Conservation (phyloP, 2,797 vertebrate genomes). For the Rhabdomys pumilio region DNA sequence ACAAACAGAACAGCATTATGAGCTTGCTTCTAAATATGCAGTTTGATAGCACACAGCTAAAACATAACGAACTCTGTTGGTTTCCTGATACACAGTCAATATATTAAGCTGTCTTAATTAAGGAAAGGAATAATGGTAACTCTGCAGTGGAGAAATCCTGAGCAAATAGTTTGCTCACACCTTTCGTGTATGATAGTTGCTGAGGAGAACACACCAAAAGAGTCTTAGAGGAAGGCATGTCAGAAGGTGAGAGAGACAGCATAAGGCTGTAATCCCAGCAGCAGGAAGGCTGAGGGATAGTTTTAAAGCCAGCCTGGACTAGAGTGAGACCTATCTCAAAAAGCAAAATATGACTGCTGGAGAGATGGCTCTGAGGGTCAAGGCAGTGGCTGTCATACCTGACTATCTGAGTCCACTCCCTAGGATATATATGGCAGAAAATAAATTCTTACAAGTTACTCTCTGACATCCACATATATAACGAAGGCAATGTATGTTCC, state of each 20-base stretch:
- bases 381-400: neutral
- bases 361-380: neutral
- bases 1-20: conserved; percentile 24
- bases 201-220: neutral
- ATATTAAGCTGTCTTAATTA: conserved; percentile 40
- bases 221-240: neutral
- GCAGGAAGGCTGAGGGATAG: neutral
- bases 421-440: neutral
- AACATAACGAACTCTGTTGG: conserved; percentile 44
- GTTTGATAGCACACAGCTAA: conserved; percentile 54
- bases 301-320: neutral
- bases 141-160: neutral
- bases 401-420: neutral
- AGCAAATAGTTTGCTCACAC: fast-evolving
- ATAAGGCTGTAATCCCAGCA: neutral
- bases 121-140: neutral
- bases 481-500: neutral
- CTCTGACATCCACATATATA: neutral
- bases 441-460: neutral
- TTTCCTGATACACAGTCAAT: neutral
- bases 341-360: neutral
- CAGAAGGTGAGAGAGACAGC: neutral
- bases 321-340: neutral
- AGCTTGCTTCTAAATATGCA: conserved; percentile 46
- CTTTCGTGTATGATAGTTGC: neutral